A percentile compares a stretch with the other conserved stretches of the same genome.
phyloP scores from a whole-genome alignment of 2,888 invertebrate genomes.

The Leistus spinibarbis region DNA sequence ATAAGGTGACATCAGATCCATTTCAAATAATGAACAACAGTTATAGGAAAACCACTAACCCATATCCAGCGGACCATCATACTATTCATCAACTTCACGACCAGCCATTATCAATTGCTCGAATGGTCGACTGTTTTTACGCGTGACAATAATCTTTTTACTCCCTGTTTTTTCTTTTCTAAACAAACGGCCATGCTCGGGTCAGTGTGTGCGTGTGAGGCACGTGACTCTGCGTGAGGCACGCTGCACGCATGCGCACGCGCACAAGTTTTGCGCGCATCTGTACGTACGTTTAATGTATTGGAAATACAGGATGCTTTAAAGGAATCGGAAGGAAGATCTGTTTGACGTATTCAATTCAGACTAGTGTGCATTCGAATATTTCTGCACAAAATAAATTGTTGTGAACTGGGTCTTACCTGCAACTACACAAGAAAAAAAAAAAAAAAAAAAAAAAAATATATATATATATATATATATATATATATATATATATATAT shows the following conservation, averaged over 20 bases:
- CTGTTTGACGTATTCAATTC: background rate
- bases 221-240: conserved; percentile 25
- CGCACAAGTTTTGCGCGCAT: background rate
- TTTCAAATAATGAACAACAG: conserved; percentile 38
- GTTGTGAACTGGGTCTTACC: background rate
- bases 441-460: too few species aligned
- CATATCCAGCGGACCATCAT: conserved; percentile 2
- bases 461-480: too few species aligned
- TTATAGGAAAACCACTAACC: conserved; percentile 36
- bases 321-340: conserved; percentile 1
- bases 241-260: conserved; percentile 14
- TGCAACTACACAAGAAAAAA: too few species aligned
- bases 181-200: conserved; percentile 8
- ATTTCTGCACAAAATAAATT: background rate
- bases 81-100: background rate
- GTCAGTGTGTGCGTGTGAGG: conserved; percentile 20
- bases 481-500: too few species aligned
- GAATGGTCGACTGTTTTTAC: conserved; percentile 10
- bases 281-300: conserved; percentile 1
- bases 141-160: conserved; percentile 37
- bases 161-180: background rate
- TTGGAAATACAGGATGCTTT: background rate
- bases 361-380: background rate
- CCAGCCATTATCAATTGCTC: background rate
- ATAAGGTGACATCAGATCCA: conserved; percentile 37